phyloP scores from a whole-genome alignment of 1,140 invertebrate genomes.

The Rhyacophila brunnea region DNA sequence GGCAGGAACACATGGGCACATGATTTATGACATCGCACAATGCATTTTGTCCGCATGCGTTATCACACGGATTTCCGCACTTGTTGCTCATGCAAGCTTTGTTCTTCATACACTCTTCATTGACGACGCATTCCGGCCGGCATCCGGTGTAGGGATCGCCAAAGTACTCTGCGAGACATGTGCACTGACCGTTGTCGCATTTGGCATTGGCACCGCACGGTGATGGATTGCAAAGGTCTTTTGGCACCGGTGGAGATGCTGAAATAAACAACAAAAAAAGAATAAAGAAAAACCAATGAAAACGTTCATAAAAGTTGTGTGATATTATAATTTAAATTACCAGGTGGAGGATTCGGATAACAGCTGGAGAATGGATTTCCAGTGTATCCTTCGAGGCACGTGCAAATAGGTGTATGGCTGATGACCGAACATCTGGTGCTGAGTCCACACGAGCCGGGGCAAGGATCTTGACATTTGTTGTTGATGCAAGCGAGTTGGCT shows the following conservation, averaged over 20 bases:
- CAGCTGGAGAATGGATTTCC: slow-evolving; percentile 68
- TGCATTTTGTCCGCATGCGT: slow-evolving; percentile 70
- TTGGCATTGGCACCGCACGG: slow-evolving; percentile 72
- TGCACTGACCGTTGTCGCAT: slow-evolving; percentile 75
- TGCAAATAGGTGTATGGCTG: slow-evolving; percentile 63
- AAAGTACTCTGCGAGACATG: slow-evolving; percentile 69
- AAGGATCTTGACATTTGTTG: slow-evolving; percentile 68
- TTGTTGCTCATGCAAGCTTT: slow-evolving; percentile 70
- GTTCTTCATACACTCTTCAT: slow-evolving; percentile 69
- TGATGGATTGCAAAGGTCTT: slow-evolving; percentile 58
- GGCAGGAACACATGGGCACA: slow-evolving; percentile 71
- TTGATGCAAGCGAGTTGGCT: slow-evolving; percentile 63
- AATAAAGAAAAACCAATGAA: neutral
- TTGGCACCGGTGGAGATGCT: slow-evolving; percentile 44
- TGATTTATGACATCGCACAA: slow-evolving; percentile 73
- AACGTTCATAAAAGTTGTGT: no score
- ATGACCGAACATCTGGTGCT: slow-evolving; percentile 60
- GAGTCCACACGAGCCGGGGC: slow-evolving; percentile 66
- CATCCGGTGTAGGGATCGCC: slow-evolving; percentile 70
- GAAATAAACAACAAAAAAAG: slow-evolving; percentile 32
- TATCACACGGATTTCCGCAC: slow-evolving; percentile 70
- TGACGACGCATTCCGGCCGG: slow-evolving; percentile 69
- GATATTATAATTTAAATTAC: slow-evolving; percentile 9
- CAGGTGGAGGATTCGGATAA: slow-evolving; percentile 37
- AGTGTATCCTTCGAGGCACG: slow-evolving; percentile 60